These are phyloP conservation scores for Standfussiana lucernea DNA, from an alignment of 2,888 invertebrate genomes.

Conservation along the genomic window DNA sequence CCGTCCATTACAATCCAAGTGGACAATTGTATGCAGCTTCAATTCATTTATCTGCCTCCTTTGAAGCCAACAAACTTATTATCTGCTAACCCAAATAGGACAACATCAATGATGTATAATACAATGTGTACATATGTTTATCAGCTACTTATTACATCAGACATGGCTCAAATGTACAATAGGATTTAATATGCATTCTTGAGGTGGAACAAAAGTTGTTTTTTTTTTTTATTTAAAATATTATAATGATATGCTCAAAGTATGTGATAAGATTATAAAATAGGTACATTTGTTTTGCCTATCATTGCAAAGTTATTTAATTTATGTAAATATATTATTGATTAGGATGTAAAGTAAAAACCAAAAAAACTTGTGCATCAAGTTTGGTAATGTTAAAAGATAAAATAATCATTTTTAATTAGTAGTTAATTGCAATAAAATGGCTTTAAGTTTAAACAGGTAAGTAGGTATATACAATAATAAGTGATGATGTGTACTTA, in stretches of 20 bases:
- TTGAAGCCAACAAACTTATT: conserved; percentile 64
- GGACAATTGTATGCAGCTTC: conserved; percentile 32
- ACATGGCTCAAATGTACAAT: conserved; percentile 2
- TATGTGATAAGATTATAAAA: conserved; percentile 23
- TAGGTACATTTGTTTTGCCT: not conserved
- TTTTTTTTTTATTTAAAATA: not conserved
- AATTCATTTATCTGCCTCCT: conserved; percentile 36
- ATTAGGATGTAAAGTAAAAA: not conserved
- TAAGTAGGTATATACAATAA: not conserved
- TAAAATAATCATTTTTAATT: not conserved
- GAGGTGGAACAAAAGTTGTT: conserved; percentile 3
- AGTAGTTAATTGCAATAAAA: not conserved
- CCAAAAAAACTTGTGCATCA: not conserved
- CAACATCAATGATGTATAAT: conserved; percentile 29
- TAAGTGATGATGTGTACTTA: conserved; percentile 79
- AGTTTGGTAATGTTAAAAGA: conserved; percentile 1
- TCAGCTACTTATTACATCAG: conserved; percentile 19
- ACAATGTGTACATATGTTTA: conserved; percentile 16
- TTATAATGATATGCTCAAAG: conserved; percentile 8
- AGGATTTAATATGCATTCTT: not conserved
- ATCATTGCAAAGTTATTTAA: not conserved
- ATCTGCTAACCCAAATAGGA: conserved; percentile 53
- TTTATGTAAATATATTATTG: too few relatives aligned
- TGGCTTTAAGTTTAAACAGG: not conserved
- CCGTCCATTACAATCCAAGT: conserved; percentile 2